Evolutionary conservation across 2,797 vertebrate genomes (phyloP), one percentile per base, ranked within the genome.

Genomic region (Saxicola maurus): DNA sequence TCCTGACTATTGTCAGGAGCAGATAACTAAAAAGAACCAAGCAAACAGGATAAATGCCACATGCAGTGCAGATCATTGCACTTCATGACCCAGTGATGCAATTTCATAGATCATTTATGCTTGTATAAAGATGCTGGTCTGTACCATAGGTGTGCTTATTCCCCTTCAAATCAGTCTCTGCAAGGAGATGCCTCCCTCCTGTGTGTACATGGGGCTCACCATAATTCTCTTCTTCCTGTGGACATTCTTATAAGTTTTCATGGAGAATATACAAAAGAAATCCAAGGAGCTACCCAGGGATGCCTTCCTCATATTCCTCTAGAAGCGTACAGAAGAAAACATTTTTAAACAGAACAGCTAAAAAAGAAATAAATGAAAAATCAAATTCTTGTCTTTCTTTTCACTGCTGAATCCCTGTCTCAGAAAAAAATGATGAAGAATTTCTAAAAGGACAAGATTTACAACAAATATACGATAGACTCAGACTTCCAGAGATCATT

Each of bases 181-280:
- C 28, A 62, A 66, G 9, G 16, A 19, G 7, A 2, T 30, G 4
- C 24, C 45, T 33, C 30, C 45, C 27, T 76, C 38, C 78, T 71
- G 38, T 0, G 0, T 18, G 30, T 49, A 30, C 15, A 11, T 4
- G 17, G 17, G 8, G 7, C 12, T 35, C 76, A 45, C 37, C 7
- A 11, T 35, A 42, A 65, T 52, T 73, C 40, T 31, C 21, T 67
- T 72, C 31, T 51, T 82, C 59, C 38, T 88, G 52, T n/a, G 74
- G 18, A 55, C 4, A 6, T 62, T 86, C 14, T 52, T 48, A 20
- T 8, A 23, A 13, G 13, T 3, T 78, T 78, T 59, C 37, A n/a
- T 28, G 1, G 18, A 73, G 19, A 77, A 72, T 15, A 42, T 19
- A 48, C 17, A 57, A 49, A 31, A 73, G 11, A 72, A 49, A 72